Conservation (phyloP, 2,797 vertebrate species). For the Takifugu ocellatus region DNA sequence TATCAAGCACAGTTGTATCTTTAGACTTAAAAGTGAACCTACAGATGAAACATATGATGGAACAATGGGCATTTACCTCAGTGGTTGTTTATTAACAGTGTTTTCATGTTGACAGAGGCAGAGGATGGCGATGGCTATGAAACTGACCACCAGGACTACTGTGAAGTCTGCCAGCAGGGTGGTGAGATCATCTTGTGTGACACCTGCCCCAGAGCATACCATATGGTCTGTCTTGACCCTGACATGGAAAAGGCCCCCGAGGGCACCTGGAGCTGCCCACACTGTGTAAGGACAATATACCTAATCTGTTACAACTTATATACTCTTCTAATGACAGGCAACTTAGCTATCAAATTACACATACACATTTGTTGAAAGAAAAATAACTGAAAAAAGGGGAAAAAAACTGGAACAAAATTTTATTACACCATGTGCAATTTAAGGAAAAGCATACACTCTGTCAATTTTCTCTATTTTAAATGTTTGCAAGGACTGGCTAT, state of each 20-base stretch:
- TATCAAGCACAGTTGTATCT: too few species aligned
- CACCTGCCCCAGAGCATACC: constrained; percentile 95
- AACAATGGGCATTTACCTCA: neutral
- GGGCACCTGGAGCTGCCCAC: constrained; percentile 98
- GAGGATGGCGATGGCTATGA: constrained; percentile 94
- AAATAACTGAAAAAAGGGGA: too few species aligned
- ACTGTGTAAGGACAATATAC: constrained; percentile 83
- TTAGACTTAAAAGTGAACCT: too few species aligned
- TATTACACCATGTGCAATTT: too few species aligned
- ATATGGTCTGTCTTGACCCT: constrained; percentile 98
- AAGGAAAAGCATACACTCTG: too few species aligned
- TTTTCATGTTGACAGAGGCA: constrained; percentile 58
- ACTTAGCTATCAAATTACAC: too few species aligned
- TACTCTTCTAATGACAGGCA: too few species aligned
- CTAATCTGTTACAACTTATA: neutral
- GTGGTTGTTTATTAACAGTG: neutral
- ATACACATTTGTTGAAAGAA: too few species aligned
- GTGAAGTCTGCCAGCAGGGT: constrained; percentile 98
- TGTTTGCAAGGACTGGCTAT: too few species aligned
- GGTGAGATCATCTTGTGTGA: constrained; percentile 98
- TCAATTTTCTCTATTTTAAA: too few species aligned
- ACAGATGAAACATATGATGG: neutral
- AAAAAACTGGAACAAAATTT: too few species aligned
- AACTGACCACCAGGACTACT: constrained; percentile 98
- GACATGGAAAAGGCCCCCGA: constrained; percentile 99